These are phyloP conservation scores for Lamellibrachia columna DNA, from an alignment of 2,888 invertebrate genomes.

Conservation along the genomic window DNA sequence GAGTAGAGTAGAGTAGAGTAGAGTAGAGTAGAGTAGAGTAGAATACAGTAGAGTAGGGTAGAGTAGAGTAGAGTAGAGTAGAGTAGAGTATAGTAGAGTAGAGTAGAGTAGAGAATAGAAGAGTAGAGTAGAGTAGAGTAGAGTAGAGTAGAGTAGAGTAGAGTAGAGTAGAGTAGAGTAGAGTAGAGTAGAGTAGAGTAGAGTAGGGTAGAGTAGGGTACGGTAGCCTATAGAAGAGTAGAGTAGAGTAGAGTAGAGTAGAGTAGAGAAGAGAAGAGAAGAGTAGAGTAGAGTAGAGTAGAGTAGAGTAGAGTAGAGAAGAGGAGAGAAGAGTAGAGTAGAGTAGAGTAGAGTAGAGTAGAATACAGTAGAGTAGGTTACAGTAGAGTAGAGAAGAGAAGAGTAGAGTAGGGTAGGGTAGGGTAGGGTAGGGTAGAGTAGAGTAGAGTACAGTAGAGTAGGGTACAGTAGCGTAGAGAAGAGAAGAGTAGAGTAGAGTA, in stretches of 20 bases:
- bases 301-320: slow-evolving; percentile 17
- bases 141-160: slow-evolving; percentile 10
- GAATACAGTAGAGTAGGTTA: too few species aligned
- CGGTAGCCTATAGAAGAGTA: too few species aligned
- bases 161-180: slow-evolving; percentile 19
- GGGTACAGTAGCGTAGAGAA: too few species aligned
- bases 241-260: slow-evolving; percentile 19
- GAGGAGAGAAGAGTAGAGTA: slow-evolving; percentile 8
- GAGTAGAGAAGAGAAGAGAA: slow-evolving; percentile 8
- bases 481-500: slow-evolving; percentile 18
- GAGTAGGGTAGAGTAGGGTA: too few species aligned
- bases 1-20: slow-evolving; percentile 9
- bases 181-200: slow-evolving; percentile 19
- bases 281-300: slow-evolving; percentile 19
- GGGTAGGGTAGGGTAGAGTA: slow-evolving; percentile 12
- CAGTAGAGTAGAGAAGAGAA: neutral
- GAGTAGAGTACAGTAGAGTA: slow-evolving; percentile 13
- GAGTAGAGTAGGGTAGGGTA: slow-evolving; percentile 16
- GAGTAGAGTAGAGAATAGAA: too few species aligned
- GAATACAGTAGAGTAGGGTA: too few species aligned
- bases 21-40: too few species aligned
- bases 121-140: slow-evolving; percentile 17
- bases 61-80: neutral
- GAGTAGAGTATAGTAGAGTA: too few species aligned
- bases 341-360: too few species aligned